Percentiles rank a stretch among this genome's conserved stretches.
Conservation (phyloP, 2,888 invertebrate species). For the Hypomecis atomaria region DNA sequence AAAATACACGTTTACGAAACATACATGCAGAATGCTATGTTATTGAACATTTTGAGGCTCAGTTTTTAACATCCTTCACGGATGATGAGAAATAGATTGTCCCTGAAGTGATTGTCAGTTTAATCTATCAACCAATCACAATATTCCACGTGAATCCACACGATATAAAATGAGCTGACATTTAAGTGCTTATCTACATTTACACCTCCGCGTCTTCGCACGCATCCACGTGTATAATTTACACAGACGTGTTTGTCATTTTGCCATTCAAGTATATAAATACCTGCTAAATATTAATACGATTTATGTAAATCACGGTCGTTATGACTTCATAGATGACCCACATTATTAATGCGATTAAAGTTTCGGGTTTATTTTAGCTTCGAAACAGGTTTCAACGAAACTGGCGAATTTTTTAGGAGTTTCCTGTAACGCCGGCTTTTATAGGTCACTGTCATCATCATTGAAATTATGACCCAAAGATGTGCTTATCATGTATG, state of each 20-base stretch:
- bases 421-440: not conserved
- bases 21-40: too few relatives aligned
- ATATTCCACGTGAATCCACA: not conserved
- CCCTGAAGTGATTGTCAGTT: not conserved
- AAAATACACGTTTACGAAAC: too few relatives aligned
- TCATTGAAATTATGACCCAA: not conserved
- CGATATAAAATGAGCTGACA: not conserved
- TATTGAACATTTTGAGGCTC: too few relatives aligned
- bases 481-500: too few relatives aligned
- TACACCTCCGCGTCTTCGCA: not conserved
- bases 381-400: slow-evolving; percentile 9
- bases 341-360: slow-evolving; percentile 16
- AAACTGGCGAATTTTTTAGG: slow-evolving; percentile 8
- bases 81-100: not conserved
- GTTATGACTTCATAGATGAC: slow-evolving; percentile 22
- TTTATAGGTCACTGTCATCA: not conserved
- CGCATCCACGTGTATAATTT: slow-evolving; percentile 14
- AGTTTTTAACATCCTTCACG: too few relatives aligned
- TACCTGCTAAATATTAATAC: slow-evolving; percentile 24
- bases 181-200: not conserved
- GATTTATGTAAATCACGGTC: slow-evolving; percentile 20
- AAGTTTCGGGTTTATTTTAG: not conserved
- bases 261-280: not conserved
- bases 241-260: not conserved
- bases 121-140: not conserved